phyloP scores from a whole-genome alignment of 2,113 vertebrate species.

The Oenanthe melanoleuca region DNA sequence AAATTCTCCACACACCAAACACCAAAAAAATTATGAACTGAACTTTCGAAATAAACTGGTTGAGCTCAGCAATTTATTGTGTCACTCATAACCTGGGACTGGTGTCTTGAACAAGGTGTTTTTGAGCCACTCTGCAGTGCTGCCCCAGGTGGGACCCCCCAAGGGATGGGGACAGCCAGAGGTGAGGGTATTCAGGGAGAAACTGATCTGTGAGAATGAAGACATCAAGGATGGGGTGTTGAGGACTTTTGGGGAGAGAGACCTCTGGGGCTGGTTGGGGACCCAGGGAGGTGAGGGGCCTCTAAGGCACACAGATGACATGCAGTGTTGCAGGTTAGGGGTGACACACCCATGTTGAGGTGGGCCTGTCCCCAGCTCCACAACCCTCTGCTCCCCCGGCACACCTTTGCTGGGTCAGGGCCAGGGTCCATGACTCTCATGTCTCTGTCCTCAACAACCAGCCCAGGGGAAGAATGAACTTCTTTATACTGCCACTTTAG shows the following conservation, averaged over 20 bases:
- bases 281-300: neutral
- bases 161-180: neutral
- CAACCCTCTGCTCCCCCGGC: neutral
- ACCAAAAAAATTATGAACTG: no score
- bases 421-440: neutral
- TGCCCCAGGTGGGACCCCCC: neutral
- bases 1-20: neutral
- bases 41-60: neutral
- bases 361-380: neutral
- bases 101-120: neutral
- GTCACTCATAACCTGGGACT: neutral
- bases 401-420: neutral
- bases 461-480: neutral
- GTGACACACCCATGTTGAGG: rapidly evolving
- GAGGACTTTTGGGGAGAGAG: neutral
- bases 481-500: neutral
- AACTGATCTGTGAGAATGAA: neutral
- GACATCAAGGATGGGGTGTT: no score
- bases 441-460: neutral
- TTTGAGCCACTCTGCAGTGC: neutral
- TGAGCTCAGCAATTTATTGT: neutral
- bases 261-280: neutral
- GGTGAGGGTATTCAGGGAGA: neutral
- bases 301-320: neutral
- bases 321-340: neutral